Evolutionary conservation across 1,140 invertebrate species (phyloP).

Genomic region (Drosophila watanabei): DNA sequence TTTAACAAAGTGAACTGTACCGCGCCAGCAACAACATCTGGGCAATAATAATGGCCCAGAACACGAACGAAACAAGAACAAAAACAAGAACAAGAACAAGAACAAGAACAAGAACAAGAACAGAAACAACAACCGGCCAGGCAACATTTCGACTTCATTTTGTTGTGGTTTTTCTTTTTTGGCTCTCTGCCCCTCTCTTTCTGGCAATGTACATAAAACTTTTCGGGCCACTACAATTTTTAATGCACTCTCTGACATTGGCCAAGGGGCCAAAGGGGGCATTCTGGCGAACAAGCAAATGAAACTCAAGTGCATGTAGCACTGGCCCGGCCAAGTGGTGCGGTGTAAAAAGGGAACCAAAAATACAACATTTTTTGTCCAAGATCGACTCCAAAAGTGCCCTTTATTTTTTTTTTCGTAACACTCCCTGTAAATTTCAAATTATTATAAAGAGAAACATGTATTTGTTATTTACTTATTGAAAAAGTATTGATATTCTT

Average conservation of each 20-base stretch:
- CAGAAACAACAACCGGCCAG: constrained; percentile 39
- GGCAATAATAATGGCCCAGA: constrained; percentile 54
- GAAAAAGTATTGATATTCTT: no score
- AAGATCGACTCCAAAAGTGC: constrained; percentile 28
- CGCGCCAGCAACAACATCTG: constrained; percentile 35
- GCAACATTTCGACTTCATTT: constrained; percentile 75
- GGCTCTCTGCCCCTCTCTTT: constrained; percentile 37
- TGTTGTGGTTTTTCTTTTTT: constrained; percentile 73
- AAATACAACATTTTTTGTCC: constrained; percentile 20
- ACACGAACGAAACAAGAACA: constrained; percentile 37
- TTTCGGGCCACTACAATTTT: constrained; percentile 70
- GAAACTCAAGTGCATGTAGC: constrained; percentile 82
- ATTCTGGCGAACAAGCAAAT: constrained; percentile 74
- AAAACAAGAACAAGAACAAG: constrained; percentile 21
- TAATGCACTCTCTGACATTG: constrained; percentile 81
- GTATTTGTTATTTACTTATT: no score
- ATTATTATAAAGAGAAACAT: no score
- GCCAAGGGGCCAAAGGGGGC: constrained; percentile 26
- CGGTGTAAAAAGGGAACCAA: constrained; percentile 35
- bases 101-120: constrained; percentile 39
- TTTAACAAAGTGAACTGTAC: constrained; percentile 72
- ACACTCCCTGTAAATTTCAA: no score
- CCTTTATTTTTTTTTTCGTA: background rate
- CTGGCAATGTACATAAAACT: constrained; percentile 78
- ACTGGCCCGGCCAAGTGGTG: constrained; percentile 71